Base-by-base conservation (phyloP, 2,113 vertebrate species). In the Tachycineta bicolor region DNA sequence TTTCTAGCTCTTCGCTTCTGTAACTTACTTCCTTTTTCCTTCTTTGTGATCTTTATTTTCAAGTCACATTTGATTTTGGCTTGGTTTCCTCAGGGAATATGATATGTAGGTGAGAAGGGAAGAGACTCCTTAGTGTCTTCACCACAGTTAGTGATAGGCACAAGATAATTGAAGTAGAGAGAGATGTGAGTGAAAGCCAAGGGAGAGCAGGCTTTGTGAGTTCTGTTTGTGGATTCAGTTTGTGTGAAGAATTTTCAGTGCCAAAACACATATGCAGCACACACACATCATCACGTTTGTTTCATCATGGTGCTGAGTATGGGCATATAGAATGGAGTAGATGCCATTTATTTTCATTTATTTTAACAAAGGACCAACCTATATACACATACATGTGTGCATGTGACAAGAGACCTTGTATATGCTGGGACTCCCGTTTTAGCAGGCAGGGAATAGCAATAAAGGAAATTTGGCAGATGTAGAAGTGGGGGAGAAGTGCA, bases 361-460 rank as follows among this genome's bases (percentile, higher is more conserved):
- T 50, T 71, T 75, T 25, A 19, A 23, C 73, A 50, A 63, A 46
- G 37, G 13, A 24, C 44, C 4, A 49, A 14, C 12, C 18, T 79
- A 7, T n/a, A 46, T 58, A 31, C 6, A 19, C 2, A 2, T 8
- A 9, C 19, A 6, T 1, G 0, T 11, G 7, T 70, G 19, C 12
- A 1, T 3, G 8, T 52, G 19, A 56, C 29, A 62, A 23, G 46
- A 49, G 28, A 70, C 33, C 31, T 83, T 49, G 3, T 25, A 14
- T 53, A 23, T 53, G 24, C 37, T 94, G 2, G 5, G 6, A 15
- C 19, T 75, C 34, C 28, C 33, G 50, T 67, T 87, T 63, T 71
- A 85, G 41, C 47, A 74, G 56, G 15, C 2, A 4, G 44, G 13
- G 12, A 77, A 50, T 28, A 65, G 28, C 10, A 21, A 31, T 24